phyloP scores from a whole-genome alignment of 2,797 vertebrate species.

The Artibeus jamaicensis region DNA sequence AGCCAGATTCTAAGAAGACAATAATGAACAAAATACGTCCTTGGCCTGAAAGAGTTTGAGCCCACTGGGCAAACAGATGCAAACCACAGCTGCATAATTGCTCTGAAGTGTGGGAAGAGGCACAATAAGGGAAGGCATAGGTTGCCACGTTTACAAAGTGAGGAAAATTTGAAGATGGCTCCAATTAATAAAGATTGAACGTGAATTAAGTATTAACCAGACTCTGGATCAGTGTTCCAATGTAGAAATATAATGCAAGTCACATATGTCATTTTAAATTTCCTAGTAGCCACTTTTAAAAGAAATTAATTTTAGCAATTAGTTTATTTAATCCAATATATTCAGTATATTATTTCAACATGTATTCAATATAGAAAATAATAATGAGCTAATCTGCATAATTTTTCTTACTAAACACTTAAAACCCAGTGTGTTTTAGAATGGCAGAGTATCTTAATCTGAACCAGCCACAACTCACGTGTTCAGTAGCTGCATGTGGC shows the following conservation, averaged over 20 bases:
- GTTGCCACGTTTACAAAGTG: background rate
- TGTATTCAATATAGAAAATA: background rate
- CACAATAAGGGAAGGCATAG: background rate
- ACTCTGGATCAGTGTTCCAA: background rate
- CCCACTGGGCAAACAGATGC: background rate
- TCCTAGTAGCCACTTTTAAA: background rate
- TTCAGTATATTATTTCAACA: background rate
- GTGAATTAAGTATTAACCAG: background rate
- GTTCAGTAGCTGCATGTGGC: background rate
- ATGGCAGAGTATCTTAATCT: background rate
- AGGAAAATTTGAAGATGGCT: background rate
- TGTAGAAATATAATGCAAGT: background rate
- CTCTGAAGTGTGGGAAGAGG: background rate
- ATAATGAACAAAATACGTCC: background rate
- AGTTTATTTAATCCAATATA: background rate
- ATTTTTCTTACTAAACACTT: background rate
- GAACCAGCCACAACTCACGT: background rate
- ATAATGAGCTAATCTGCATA: background rate
- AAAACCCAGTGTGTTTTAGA: background rate
- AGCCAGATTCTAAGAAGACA: background rate
- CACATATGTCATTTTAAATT: background rate
- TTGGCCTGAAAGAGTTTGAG: background rate
- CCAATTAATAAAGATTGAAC: background rate
- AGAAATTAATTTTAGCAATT: background rate
- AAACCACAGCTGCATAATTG: background rate